Evolutionary conservation across 2,113 vertebrate species (phyloP).

Genomic region (Tragelaphus imberbis): DNA sequence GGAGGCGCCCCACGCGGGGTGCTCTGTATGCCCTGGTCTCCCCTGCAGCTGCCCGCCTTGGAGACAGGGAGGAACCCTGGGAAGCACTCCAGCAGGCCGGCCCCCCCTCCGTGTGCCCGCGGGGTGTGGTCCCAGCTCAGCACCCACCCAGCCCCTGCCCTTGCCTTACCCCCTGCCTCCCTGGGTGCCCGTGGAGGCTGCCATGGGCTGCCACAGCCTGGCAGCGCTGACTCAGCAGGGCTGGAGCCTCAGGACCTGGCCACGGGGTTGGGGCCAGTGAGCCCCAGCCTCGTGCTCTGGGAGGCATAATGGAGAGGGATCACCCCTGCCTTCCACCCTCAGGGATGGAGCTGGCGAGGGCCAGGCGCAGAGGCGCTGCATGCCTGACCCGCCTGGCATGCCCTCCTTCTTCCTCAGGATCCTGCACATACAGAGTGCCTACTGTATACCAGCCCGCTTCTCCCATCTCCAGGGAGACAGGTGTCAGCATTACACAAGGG

Average conservation of each 20-base stretch:
- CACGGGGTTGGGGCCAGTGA: background rate
- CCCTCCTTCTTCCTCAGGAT: fast-evolving
- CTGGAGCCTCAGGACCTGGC: background rate
- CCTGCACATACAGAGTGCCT: fast-evolving
- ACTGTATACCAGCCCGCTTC: background rate
- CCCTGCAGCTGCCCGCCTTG: background rate
- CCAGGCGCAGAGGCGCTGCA: fast-evolving
- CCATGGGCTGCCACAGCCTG: background rate
- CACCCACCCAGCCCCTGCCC: slow-evolving; percentile 31
- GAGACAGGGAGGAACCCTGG: fast-evolving
- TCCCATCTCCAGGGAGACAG: fast-evolving
- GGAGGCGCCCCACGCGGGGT: fast-evolving
- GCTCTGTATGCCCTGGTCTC: fast-evolving
- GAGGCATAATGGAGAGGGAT: no score
- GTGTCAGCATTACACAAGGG: fast-evolving
- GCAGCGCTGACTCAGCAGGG: slow-evolving; percentile 69
- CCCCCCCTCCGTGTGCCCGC: background rate
- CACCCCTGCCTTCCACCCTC: fast-evolving
- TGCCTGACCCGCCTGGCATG: background rate
- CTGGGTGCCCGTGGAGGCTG: slow-evolving; percentile 62
- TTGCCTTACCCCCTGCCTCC: background rate
- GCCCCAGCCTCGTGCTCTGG: background rate
- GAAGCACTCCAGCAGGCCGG: fast-evolving
- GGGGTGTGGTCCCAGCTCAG: fast-evolving
- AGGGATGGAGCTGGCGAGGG: background rate